Evolutionary conservation across 1,140 invertebrate species (phyloP), one percentile per base, ranked within the genome.

Genomic region (Tetramorium alpestre): DNA sequence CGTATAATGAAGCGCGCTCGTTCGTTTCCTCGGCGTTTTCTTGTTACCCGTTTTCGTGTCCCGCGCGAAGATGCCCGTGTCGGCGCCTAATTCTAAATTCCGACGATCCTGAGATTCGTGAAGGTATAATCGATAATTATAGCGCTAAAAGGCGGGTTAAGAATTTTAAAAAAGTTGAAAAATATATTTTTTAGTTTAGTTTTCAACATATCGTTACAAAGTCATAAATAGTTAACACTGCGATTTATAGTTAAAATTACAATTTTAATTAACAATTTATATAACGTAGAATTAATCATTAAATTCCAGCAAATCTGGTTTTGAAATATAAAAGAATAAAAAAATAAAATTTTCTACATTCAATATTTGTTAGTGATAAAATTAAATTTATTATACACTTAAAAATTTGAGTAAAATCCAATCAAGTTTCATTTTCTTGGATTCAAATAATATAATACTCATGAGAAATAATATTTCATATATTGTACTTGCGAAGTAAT

Each of bases 1-100:
- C 92, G 94, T 94, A 95, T 95, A 95, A 95, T 95, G 94, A 95
- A 95, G 94, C 94, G 92, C 92, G 93, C 92, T 92, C 93, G 92
- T 94, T 89, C 85, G 90, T 90, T 89, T 88, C 90, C 87, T 80
- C 85, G 62, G 41, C 67, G 38, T 84, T 82, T 90, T 85, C 89
- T 88, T 72, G 62, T 47, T 60, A 49, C 38, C 41, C 54, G 56
- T 54, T 38, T 41, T 69, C 51, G 77, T 41, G 62, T 80, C 25
- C 44, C 72, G 33, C 65, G 44, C 51, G n/a, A 70, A 82, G 77
- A 82, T 72, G 51, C 65, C 11, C 54, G n/a, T 38, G 25, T 65
- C 65, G 22, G n/a, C 38, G 41, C 41, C 41, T 70, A 81, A 86
- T 60, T 81, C 77, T 69, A 86, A 80, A 86, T 25, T 58, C n/a